A percentile compares a stretch with the other conserved stretches of the same genome.
Evolutionary conservation across 2,113 vertebrate genomes (phyloP).

Genomic region (Rhipidura dahli): DNA sequence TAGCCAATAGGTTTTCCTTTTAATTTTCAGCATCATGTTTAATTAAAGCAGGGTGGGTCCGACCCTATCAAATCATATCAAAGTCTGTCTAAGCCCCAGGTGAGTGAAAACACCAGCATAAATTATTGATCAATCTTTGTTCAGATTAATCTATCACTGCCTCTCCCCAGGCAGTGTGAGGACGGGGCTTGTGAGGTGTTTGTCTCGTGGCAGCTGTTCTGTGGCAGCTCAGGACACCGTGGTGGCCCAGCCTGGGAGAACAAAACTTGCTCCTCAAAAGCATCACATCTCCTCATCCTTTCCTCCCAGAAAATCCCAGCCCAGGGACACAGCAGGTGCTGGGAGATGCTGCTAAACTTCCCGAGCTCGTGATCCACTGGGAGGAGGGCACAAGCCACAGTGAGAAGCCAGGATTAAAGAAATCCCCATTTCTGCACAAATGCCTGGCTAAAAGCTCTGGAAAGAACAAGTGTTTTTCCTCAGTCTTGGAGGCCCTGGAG

Average conservation of each 20-base stretch:
- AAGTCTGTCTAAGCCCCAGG: background rate
- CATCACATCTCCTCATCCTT: background rate
- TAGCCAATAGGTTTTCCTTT: constrained; percentile 40
- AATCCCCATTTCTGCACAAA: background rate
- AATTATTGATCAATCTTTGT: constrained; percentile 68
- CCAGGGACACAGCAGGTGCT: background rate
- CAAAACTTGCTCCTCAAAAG: background rate
- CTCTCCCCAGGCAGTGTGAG: background rate
- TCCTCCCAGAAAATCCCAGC: background rate
- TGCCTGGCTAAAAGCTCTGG: background rate
- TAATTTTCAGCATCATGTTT: constrained; percentile 70
- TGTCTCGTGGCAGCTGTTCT: background rate
- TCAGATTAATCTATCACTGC: constrained; percentile 67
- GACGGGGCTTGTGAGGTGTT: background rate
- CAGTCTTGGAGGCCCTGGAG: background rate
- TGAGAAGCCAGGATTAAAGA: background rate
- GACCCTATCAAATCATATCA: constrained; percentile 67
- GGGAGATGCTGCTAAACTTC: background rate
- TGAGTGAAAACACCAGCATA: constrained; percentile 61
- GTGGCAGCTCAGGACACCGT: background rate
- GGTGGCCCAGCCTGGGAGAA: background rate
- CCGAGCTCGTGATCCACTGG: background rate
- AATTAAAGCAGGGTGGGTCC: constrained; percentile 67
- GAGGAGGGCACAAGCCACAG: background rate
- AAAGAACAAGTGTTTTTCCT: background rate